Conservation (phyloP, 2,888 invertebrate species). For the Platypus cylindrus region DNA sequence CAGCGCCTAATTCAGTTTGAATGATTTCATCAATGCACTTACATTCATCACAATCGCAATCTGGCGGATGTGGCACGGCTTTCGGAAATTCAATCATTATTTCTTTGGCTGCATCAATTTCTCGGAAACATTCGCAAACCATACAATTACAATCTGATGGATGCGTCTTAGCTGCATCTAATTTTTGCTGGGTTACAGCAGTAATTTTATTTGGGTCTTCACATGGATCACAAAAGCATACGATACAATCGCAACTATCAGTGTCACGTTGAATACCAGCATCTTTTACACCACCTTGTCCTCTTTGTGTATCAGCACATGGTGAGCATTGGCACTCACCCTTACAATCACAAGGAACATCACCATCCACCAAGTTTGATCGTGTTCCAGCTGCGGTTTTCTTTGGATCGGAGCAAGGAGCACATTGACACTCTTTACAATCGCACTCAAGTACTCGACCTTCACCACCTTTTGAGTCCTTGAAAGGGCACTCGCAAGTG, state of each 20-base stretch:
- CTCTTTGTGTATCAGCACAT: constrained; percentile 5
- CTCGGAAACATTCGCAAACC: constrained; percentile 11
- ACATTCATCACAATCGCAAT: constrained; percentile 13
- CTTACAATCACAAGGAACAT: constrained; percentile 13
- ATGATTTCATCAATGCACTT: constrained; percentile 6
- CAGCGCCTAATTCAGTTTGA: background rate
- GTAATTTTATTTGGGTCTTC: constrained; percentile 10
- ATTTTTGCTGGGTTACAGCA: constrained; percentile 6
- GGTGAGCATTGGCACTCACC: constrained; percentile 6
- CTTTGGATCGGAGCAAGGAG: constrained; percentile 9
- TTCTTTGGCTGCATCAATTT: background rate
- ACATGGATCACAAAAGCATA: constrained; percentile 14
- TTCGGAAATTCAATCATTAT: background rate
- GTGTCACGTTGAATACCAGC: background rate
- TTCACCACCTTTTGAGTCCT: constrained; percentile 2
- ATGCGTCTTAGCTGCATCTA: background rate
- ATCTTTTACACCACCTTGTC: background rate
- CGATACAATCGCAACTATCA: constrained; percentile 12
- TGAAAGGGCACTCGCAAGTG: constrained; percentile 7
- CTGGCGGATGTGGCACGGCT: constrained; percentile 3
- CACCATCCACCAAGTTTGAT: background rate
- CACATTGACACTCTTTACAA: constrained; percentile 7
- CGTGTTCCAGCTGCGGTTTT: background rate
- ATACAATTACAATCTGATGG: constrained; percentile 8
- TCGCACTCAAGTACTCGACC: constrained; percentile 9